phyloP scores from a whole-genome alignment of 92 coral and sea anemone species.

The Porites rus region DNA sequence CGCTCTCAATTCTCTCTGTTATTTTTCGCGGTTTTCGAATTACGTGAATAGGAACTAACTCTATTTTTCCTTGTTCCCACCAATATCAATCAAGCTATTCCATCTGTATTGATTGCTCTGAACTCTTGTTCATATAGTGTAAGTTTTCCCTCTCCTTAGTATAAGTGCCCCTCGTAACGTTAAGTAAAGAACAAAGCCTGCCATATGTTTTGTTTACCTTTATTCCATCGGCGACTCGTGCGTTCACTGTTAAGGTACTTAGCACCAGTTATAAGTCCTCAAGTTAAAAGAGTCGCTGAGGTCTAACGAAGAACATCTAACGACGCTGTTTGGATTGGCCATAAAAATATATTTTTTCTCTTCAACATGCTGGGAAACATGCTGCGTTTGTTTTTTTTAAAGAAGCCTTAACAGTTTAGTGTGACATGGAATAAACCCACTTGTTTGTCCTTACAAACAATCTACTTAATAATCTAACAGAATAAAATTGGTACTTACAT shows the following conservation, averaged over 20 bases:
- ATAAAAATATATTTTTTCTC: neutral
- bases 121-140: neutral
- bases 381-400: neutral
- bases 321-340: neutral
- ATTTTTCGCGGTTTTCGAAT: too few relatives aligned
- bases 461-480: neutral
- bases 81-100: neutral
- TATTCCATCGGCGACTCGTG: conserved; percentile 18
- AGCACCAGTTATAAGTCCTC: neutral
- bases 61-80: neutral
- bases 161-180: neutral
- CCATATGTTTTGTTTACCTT: conserved; percentile 34
- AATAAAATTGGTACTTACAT: conserved; percentile 23
- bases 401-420: neutral
- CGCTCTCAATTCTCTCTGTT: neutral
- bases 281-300: neutral
- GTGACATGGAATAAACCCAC: neutral
- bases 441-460: neutral
- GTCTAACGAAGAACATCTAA: neutral
- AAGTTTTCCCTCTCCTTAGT: too few relatives aligned
- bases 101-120: neutral
- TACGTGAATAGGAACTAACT: neutral
- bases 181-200: neutral
- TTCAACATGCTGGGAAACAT: conserved; percentile 9
- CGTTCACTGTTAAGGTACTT: conserved; percentile 5